Evolutionary conservation across 2,888 invertebrate species (phyloP).

Genomic region (Leucoptera coffeella): DNA sequence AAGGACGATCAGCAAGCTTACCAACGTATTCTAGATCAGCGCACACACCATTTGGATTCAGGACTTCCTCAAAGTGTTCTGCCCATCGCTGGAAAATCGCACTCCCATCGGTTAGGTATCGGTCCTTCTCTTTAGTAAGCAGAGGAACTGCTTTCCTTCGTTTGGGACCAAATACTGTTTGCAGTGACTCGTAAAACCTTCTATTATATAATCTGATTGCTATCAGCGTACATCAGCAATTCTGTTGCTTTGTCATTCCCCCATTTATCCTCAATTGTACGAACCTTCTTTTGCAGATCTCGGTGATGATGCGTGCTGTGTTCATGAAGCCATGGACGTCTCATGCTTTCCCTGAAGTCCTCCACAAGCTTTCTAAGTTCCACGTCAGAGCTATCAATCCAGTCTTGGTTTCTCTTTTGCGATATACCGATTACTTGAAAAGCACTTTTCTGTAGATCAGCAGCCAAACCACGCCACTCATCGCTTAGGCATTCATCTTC

Average conservation of each 20-base stretch:
- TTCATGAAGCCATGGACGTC: neutral
- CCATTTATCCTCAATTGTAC: neutral
- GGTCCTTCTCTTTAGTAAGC: neutral
- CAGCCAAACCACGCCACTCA: neutral
- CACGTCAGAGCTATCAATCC: neutral
- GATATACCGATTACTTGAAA: neutral
- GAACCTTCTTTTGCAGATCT: neutral
- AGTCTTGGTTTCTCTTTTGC: constrained; percentile 1
- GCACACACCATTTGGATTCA: neutral
- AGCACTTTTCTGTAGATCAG: neutral
- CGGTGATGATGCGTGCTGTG: neutral
- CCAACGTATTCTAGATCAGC: neutral
- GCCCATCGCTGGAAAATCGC: neutral
- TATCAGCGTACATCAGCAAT: neutral
- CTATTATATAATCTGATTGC: neutral
- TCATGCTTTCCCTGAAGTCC: too few species aligned
- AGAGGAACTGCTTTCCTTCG: neutral
- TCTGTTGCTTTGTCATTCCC: neutral
- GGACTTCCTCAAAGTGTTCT: neutral
- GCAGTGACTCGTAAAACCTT: neutral
- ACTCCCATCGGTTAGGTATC: neutral
- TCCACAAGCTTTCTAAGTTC: neutral
- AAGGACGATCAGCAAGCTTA: neutral
- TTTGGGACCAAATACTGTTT: neutral
- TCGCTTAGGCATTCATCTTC: neutral